phyloP scores from a whole-genome alignment of 1,140 invertebrate species.

The Tetramorium simillimum region DNA sequence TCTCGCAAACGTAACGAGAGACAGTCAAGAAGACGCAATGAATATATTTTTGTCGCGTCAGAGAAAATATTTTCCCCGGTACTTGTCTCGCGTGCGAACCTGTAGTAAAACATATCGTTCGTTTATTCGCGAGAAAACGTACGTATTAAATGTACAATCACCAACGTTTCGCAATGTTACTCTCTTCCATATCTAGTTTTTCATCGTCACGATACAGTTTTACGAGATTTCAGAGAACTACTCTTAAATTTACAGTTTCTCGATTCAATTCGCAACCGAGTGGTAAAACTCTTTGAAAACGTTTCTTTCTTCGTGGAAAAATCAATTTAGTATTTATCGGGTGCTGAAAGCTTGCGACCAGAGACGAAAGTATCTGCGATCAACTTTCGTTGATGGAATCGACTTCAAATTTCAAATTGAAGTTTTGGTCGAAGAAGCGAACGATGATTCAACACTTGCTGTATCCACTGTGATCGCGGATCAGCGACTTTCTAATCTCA shows the following conservation, averaged over 20 bases:
- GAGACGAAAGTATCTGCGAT: background rate
- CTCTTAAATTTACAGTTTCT: background rate
- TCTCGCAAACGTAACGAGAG: conserved; percentile 28
- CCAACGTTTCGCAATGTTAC: background rate
- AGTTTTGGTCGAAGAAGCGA: background rate
- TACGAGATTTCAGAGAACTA: background rate
- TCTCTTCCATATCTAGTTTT: no score
- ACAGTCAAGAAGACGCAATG: background rate
- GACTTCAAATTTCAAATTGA: background rate
- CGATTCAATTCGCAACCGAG: background rate
- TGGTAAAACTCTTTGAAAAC: background rate
- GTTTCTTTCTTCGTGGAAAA: background rate
- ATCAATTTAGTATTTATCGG: background rate
- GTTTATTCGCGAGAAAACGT: conserved; percentile 18
- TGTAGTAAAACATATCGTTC: background rate
- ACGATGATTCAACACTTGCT: background rate
- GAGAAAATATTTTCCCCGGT: background rate
- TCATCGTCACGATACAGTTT: background rate
- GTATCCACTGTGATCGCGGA: background rate
- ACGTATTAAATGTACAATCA: background rate
- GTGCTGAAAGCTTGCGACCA: background rate
- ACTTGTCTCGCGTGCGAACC: background rate
- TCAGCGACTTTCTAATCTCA: background rate
- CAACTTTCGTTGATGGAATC: background rate
- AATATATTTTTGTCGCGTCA: conserved; percentile 11